Evolutionary conservation across 2,113 vertebrate genomes (phyloP), one percentile per base, ranked within the genome.

Genomic region (Brienomyrus longianalis): DNA sequence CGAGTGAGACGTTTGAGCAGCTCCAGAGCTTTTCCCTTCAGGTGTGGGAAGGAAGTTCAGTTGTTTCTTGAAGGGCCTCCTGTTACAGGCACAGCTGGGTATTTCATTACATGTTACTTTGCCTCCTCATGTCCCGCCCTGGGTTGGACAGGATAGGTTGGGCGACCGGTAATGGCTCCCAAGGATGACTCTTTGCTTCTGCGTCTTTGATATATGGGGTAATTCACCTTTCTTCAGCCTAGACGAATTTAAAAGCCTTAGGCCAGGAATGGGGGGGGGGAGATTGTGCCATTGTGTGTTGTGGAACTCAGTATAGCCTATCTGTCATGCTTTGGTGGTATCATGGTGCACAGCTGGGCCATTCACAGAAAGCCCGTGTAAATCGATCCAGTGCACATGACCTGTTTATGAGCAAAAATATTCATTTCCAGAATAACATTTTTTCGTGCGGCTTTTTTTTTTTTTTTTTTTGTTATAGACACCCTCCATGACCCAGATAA

Each of bases 251-350:
- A 77, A 62, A 90, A 56, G 39, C 70, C 70, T 35, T 77, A 77
- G 70, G 31, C 70, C 6, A 66, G 31, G 62, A 66, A 66, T 66
- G 9, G 23, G 59, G 62, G n/a, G 19, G 62, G 9, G 9, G n/a
- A 0, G 1, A 3, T 35, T 0, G 5, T 77, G 86, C 87, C 87
- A 59, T 86, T 48, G 74, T 74, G 31, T 90, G 52, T 56, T 54
- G 47, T 21, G 83, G 47, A 51, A n/a, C 35, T 35, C 10, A 31
- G 62, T 50, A 74, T 87, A 88, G 35, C 47, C 85, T 83, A 90
- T 90, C 89, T 85, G 66, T 80, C 89, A 90, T 87, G 19, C 47
- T 77, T 90, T 88, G 35, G 31, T 87, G 11, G 48, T 87, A 48
- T 77, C 74, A 74, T n/a, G 48, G n/a, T 88, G 66, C 66, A 21